These are phyloP conservation scores for Caranx ignobilis DNA, from an alignment of 2,113 vertebrate species.

Conservation along the genomic window DNA sequence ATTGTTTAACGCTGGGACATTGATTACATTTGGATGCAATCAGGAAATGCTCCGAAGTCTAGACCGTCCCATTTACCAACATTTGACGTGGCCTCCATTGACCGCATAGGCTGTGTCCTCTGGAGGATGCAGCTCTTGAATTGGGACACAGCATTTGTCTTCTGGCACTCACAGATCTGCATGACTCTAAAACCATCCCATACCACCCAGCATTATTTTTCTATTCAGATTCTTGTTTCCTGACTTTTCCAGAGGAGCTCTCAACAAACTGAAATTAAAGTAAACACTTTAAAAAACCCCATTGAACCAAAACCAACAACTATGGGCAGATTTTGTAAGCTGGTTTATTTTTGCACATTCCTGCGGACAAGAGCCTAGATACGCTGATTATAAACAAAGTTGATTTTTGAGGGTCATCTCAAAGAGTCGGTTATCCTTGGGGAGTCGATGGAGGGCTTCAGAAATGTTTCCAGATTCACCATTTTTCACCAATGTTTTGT, in stretches of 20 bases:
- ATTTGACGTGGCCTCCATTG: no score
- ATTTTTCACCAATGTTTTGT: not conserved
- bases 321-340: not conserved
- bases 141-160: fast-evolving
- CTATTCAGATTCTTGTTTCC: not conserved
- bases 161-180: no score
- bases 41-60: no score
- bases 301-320: slow-evolving; percentile 16
- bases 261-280: not conserved
- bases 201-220: not conserved
- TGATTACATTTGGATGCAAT: no score
- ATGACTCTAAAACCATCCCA: not conserved
- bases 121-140: no score
- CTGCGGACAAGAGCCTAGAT: slow-evolving; percentile 2
- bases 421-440: not conserved
- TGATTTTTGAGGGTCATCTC: not conserved
- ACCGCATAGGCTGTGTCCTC: no score
- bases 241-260: not conserved
- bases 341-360: slow-evolving; percentile 25
- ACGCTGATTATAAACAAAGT: not conserved
- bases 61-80: no score
- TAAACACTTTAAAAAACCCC: not conserved
- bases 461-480: not conserved
- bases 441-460: not conserved
- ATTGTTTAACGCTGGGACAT: no score